Evolutionary conservation across 2,113 vertebrate genomes (phyloP), one percentile per base, ranked within the genome.

Genomic region (Motacilla alba): DNA sequence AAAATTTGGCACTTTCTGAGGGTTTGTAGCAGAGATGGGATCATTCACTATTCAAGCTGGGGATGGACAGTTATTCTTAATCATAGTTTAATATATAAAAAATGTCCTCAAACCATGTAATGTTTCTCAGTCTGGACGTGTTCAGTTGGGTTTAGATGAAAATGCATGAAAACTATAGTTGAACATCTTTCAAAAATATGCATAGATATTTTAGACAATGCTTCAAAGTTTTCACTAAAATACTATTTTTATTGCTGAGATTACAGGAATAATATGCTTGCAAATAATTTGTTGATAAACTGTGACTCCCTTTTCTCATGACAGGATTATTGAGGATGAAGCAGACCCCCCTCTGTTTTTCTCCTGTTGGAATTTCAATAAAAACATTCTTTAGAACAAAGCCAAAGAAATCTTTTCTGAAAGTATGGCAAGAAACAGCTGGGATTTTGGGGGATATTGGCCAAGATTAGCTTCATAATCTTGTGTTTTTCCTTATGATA

Each of bases 101-200:
- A 33, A 27, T 0, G 0, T 30, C 20, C 37, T 85, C 5, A 50
- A 37, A 33, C 15, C 9, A 2, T 16, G 2, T 15, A 24, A 17
- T 0, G 0, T 39, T 28, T 79, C 60, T 93, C 24, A 27, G 33
- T 31, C 62, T 70, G 39, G 21, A 62, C 79, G 28, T 1, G 0
- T 83, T 83, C 58, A 28, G 16, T 85, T 85, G 31, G 22, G 13
- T 63, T 20, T 77, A 74, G 83, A 53, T 77, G 3, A 60, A 86
- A 50, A 47, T 50, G 14, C 43, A 43, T 79, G 22, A 88, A 73
- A 69, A 24, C 44, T 49, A 2, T 6, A 58, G 41, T 3, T 59
- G 20, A 90, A 53, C 26, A 28, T 64, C 37, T 83, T 87, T 84
- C 44, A 73, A 49, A 72, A 87, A 37, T 55, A 68, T 33, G 9